Evolutionary conservation across 2,113 vertebrate species (phyloP), one percentile per base, ranked within the genome.

Genomic region (Pao palembangensis): DNA sequence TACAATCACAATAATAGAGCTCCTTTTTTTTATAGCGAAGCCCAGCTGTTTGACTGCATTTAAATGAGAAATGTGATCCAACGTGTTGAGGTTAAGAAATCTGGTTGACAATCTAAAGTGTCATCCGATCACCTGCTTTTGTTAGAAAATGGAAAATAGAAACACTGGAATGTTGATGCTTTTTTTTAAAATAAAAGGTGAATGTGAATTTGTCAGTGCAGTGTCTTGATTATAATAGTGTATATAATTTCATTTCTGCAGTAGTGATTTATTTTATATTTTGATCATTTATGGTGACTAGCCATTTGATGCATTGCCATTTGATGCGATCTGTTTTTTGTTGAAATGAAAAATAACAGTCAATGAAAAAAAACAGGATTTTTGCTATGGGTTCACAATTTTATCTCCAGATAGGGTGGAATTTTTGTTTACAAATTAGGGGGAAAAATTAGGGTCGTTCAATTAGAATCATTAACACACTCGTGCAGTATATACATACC

Each of bases 91-190:
- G 75, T 72, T 80, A 61, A 61, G 21, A 67, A 51, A 69, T 51
- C 65, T 71, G 79, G 76, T 74, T 76, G 87, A 89, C 83, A 88
- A 81, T 89, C 83, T 68, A 78, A 47, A 79, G 67, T 55, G 67
- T 82, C 69, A 75, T 74, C 75, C 80, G 73, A 63, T 49, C 70
- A 65, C 62, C 73, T 51, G 61, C 62, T 85, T 89, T 89, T 87
- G 76, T 87, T 86, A 82, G 86, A 86, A 90, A 90, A 88, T 79
- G 71, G 78, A 84, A 89, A 88, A 88, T 51, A 76, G 78, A 89
- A 88, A 88, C 87, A 91, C 89, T 92, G 89, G 88, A 92, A 91
- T 90, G 86, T 89, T 71, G 75, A 81, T 76, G 71, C 64, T 79
- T 90, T 88, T 90, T 88, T 84, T 86, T 83, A n/a, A 31, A 51